A percentile compares a stretch with the other conserved stretches of the same genome.
Conservation (phyloP, 2,888 invertebrate genomes). For the Epistrophe grossulariae region DNA sequence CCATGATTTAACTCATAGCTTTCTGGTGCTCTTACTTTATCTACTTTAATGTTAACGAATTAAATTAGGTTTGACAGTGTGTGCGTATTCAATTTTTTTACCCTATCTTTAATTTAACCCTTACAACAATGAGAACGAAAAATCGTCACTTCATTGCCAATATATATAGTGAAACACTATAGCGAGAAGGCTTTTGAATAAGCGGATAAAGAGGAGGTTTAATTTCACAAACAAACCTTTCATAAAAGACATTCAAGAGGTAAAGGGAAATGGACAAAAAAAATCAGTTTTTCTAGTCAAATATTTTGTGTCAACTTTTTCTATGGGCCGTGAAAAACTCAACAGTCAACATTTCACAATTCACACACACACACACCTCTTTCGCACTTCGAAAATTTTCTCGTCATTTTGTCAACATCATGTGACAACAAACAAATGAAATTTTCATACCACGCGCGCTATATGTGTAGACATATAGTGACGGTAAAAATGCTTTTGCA, state of each 20-base stretch:
- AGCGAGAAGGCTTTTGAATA: slow-evolving; percentile 7
- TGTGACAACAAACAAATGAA: slow-evolving; percentile 70
- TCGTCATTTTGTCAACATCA: slow-evolving; percentile 52
- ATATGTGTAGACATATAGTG: too few relatives aligned
- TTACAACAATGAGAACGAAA: not conserved
- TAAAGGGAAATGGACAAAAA: not conserved
- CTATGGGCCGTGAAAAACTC: slow-evolving; percentile 53
- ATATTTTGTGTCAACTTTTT: slow-evolving; percentile 71
- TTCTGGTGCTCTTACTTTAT: not conserved
- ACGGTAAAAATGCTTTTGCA: slow-evolving; percentile 55
- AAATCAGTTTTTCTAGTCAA: slow-evolving; percentile 39
- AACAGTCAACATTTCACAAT: slow-evolving; percentile 43
- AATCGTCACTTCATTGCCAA: not conserved
- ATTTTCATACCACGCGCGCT: slow-evolving; percentile 59
- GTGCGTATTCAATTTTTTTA: not conserved
- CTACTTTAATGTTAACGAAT: not conserved
- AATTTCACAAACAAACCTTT: slow-evolving; percentile 57
- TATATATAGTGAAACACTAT: not conserved
- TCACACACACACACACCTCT: not conserved
- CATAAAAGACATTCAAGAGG: not conserved
- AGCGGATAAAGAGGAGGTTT: slow-evolving; percentile 51
- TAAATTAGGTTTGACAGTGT: not conserved
- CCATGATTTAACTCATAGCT: too few relatives aligned
- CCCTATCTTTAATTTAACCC: not conserved
- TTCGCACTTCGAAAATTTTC: not conserved